Evolutionary conservation across 1,140 invertebrate species (phyloP).

Genomic region (Drosophila sturtevanti): DNA sequence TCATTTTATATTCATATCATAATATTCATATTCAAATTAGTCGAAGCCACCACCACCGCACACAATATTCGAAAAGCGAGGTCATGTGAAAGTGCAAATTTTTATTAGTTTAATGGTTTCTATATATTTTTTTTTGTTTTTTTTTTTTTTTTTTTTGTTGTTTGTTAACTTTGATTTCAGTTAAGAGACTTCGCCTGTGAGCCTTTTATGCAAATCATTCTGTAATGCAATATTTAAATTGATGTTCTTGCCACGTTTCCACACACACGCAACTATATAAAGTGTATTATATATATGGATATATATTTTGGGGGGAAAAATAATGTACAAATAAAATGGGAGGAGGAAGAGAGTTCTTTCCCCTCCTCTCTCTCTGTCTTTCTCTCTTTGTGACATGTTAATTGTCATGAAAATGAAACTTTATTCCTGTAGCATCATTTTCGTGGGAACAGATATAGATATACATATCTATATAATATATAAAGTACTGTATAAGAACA

Average conservation of each 20-base stretch:
- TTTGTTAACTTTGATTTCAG: constrained; percentile 46
- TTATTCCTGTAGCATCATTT: too few relatives aligned
- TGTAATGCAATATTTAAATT: constrained; percentile 80
- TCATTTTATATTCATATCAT: constrained; percentile 5
- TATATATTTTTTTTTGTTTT: constrained; percentile 15
- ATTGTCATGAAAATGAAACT: too few relatives aligned
- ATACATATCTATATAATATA: too few relatives aligned
- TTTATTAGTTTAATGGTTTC: constrained; percentile 71
- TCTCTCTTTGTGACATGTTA: too few relatives aligned
- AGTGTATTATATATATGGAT: too few relatives aligned
- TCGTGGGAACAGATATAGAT: too few relatives aligned
- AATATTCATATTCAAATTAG: constrained; percentile 67
- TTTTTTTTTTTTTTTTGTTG: constrained; percentile 33
- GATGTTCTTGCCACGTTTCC: constrained; percentile 59
- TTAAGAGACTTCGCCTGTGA: constrained; percentile 24
- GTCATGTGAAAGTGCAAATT: constrained; percentile 80
- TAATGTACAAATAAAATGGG: not conserved
- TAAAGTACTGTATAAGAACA: too few relatives aligned
- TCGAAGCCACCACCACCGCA: constrained; percentile 29
- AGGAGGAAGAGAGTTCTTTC: too few relatives aligned
- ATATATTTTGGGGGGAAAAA: constrained; percentile 5
- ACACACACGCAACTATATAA: constrained; percentile 49
- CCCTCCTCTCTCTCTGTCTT: too few relatives aligned
- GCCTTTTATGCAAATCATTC: constrained; percentile 77
- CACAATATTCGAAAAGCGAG: constrained; percentile 33